phyloP scores from a whole-genome alignment of 1,140 invertebrate genomes.

The Drosophila ercepeae region DNA sequence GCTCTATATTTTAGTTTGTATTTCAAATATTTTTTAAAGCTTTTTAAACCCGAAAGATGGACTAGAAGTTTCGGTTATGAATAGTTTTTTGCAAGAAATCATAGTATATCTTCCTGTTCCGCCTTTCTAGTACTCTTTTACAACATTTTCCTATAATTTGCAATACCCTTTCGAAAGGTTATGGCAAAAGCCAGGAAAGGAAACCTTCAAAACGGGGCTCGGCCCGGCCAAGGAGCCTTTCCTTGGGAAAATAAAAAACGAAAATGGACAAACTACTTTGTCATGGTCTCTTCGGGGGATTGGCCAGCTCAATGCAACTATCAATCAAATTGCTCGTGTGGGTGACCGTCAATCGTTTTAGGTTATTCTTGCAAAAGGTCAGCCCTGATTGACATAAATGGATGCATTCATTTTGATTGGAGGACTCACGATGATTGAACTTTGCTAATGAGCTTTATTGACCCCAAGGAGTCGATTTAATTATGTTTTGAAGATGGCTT shows the following conservation, averaged over 20 bases:
- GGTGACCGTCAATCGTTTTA: slow-evolving; percentile 23
- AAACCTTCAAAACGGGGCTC: slow-evolving; percentile 20
- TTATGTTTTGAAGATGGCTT: not conserved
- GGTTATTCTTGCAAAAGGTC: slow-evolving; percentile 15
- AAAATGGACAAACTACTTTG: slow-evolving; percentile 61
- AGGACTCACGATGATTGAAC: slow-evolving; percentile 33
- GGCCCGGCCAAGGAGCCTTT: slow-evolving; percentile 6
- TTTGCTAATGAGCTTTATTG: slow-evolving; percentile 60
- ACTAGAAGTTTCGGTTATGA: too few species aligned
- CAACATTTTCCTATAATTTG: not conserved
- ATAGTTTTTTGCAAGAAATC: too few species aligned
- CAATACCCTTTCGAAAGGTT: not conserved
- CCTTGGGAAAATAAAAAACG: not conserved
- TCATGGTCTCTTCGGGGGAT: slow-evolving; percentile 57
- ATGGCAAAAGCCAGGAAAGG: not conserved
- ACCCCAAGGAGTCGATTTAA: slow-evolving; percentile 8
- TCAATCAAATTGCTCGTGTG: slow-evolving; percentile 63
- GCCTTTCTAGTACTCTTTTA: too few species aligned
- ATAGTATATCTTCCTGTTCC: too few species aligned
- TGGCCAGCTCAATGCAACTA: slow-evolving; percentile 71
- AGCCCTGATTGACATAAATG: slow-evolving; percentile 43
- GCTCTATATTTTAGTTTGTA: too few species aligned
- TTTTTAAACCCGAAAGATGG: too few species aligned
- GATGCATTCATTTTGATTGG: slow-evolving; percentile 41
- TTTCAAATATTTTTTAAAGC: too few species aligned